Conservation (phyloP, 2,113 vertebrate genomes). For the Patagioenas fasciata region DNA sequence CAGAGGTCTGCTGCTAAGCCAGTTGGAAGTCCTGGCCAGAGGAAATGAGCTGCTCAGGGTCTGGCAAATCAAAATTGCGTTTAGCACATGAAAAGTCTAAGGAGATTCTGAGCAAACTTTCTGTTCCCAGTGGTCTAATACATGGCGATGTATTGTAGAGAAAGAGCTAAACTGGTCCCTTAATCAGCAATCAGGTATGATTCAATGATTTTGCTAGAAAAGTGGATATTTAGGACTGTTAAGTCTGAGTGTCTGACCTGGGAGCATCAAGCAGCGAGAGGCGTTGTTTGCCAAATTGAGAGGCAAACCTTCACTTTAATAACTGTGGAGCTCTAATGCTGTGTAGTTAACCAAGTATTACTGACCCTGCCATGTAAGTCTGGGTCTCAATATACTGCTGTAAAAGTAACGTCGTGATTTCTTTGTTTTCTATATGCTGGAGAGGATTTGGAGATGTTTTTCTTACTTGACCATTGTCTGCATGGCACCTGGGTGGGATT, state of each 20-base stretch:
- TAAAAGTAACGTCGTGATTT: not conserved
- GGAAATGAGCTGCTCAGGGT: conserved; percentile 13
- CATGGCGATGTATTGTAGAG: not conserved
- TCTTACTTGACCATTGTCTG: not conserved
- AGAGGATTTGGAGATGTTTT: not conserved
- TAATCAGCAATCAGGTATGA: not conserved
- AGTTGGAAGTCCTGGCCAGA: not conserved
- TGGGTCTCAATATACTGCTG: not conserved
- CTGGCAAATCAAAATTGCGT: not conserved
- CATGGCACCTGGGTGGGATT: not conserved
- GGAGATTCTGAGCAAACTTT: not conserved
- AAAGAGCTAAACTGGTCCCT: not conserved
- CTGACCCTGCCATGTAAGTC: not conserved
- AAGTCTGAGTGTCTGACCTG: not conserved
- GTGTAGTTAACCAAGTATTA: not conserved
- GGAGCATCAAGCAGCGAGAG: not conserved
- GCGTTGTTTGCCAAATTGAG: not conserved
- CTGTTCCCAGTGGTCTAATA: not conserved
- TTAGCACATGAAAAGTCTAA: not conserved
- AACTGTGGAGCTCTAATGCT: not conserved
- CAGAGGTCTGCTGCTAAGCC: not conserved
- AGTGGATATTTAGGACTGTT: not conserved
- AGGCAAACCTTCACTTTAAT: not conserved
- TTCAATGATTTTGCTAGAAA: conserved; percentile 6
- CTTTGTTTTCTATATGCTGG: not conserved